Evolutionary conservation across 2,888 invertebrate species (phyloP), one percentile per base, ranked within the genome.

Genomic region (Shargacucullia verbasci): DNA sequence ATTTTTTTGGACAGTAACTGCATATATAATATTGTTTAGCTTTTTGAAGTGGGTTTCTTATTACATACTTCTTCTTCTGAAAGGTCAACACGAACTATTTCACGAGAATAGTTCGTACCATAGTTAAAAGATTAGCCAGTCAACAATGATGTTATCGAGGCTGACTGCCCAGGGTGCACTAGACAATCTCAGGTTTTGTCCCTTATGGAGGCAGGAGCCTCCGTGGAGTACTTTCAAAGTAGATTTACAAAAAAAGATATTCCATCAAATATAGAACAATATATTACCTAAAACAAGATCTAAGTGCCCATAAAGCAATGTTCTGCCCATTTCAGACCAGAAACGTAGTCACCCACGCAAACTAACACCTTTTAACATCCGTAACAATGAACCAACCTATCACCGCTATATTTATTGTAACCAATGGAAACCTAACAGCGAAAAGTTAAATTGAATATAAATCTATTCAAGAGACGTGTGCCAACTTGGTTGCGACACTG

Each of bases 361-460:
- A 64, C 50, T 62, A 50, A 39, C 50, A 65, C 60, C 60, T 61
- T 64, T 46, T 41, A 55, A 57, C 70, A 61, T 71, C 65, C 55
- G 38, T 43, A 48, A 55, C 59, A 54, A 53, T 47, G 40, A 39
- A 33, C 52, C 63, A 27, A 65, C 61, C 63, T 62, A 73, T 72
- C 69, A 65, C 68, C 55, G 41, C 45, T 35, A 72, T 76, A 80
- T 80, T 81, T 80, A 81, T 80, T 72, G 76, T 78, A 67, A 77
- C 79, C 69, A 79, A 75, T 78, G 76, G 76, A 71, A 79, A 78
- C 79, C 78, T 66, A 78, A 76, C 79, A 79, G 70, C 78, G 73
- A 77, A 82, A 83, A 83, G 82, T 83, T 83, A 81, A 84, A 84
- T 84, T 84, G 83, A 83, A 83, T 81, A 83, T 83, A 83, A 83